phyloP scores from a whole-genome alignment of 2,888 invertebrate species.

The Caenorhabditis auriculariae region DNA sequence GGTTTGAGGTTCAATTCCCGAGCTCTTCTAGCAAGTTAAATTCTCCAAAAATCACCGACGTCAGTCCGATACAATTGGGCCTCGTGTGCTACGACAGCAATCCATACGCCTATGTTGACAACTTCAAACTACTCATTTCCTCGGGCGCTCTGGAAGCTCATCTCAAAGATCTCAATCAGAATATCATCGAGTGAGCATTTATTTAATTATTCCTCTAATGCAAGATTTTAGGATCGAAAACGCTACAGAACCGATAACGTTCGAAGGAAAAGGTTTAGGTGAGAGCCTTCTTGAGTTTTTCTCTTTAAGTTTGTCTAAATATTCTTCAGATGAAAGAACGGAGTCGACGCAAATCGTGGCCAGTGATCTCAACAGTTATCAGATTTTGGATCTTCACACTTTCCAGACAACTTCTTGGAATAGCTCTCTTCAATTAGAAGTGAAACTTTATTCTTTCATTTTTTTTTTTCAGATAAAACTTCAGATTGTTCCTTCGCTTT shows the following conservation, averaged over 20 bases:
- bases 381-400: conserved; percentile 44
- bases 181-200: conserved; percentile 14
- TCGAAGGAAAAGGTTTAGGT: conserved; percentile 8
- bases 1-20: conserved; percentile 13
- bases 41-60: conserved; percentile 4
- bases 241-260: conserved; percentile 10
- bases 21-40: conserved; percentile 13
- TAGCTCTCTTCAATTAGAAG: conserved; percentile 36
- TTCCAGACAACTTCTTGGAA: conserved; percentile 48
- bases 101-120: conserved; percentile 43
- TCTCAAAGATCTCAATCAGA: conserved; percentile 34
- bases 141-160: conserved; percentile 40
- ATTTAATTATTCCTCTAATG: background rate
- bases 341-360: conserved; percentile 11
- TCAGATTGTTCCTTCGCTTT: too few species aligned
- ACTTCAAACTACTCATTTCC: conserved; percentile 37
- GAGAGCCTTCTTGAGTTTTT: background rate
- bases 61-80: conserved; percentile 15
- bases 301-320: background rate
- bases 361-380: conserved; percentile 13
- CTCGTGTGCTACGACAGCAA: conserved; percentile 31
- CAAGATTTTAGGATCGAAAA: conserved; percentile 13
- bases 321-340: conserved; percentile 3
- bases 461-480: too few species aligned
- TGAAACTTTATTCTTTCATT: conserved; percentile 1